phyloP scores from a whole-genome alignment of 2,888 invertebrate species.

The Euclidia mi region DNA sequence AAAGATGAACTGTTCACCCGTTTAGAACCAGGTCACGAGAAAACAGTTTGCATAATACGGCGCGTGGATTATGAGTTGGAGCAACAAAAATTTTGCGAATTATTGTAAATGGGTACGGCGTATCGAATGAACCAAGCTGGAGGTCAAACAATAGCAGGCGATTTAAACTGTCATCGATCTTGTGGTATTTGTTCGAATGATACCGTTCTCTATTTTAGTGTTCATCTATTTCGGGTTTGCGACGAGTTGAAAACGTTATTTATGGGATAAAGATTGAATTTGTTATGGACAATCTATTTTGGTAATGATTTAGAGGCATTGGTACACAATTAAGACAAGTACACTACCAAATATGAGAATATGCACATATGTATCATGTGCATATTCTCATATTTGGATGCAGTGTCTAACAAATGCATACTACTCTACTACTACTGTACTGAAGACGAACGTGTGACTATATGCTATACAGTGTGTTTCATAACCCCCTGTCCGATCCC shows the following conservation, averaged over 20 bases:
- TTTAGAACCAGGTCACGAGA: constrained; percentile 59
- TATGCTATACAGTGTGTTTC: too few relatives aligned
- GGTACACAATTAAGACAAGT: too few relatives aligned
- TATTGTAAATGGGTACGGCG: constrained; percentile 59
- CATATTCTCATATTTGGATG: too few relatives aligned
- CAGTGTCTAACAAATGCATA: too few relatives aligned
- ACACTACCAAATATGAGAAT: too few relatives aligned
- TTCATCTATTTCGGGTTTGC: constrained; percentile 2
- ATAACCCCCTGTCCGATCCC: too few relatives aligned
- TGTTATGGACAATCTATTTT: too few relatives aligned
- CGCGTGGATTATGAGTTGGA: constrained; percentile 48
- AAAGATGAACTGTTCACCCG: constrained; percentile 36
- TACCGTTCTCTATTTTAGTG: constrained; percentile 19
- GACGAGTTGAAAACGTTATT: neutral
- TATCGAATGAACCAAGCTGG: constrained; percentile 40
- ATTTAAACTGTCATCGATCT: constrained; percentile 51
- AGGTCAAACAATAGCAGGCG: constrained; percentile 32
- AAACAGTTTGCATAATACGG: constrained; percentile 57
- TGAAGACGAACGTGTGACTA: too few relatives aligned
- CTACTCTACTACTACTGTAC: too few relatives aligned
- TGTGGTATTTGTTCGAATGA: constrained; percentile 37
- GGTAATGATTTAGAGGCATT: too few relatives aligned
- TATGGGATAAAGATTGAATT: neutral
- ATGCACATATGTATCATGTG: too few relatives aligned
- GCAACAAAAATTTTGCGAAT: constrained; percentile 63